A percentile compares a stretch with the other conserved stretches of the same genome.
Evolutionary conservation across 2,113 vertebrate genomes (phyloP).

Genomic region (Dromas ardeola): DNA sequence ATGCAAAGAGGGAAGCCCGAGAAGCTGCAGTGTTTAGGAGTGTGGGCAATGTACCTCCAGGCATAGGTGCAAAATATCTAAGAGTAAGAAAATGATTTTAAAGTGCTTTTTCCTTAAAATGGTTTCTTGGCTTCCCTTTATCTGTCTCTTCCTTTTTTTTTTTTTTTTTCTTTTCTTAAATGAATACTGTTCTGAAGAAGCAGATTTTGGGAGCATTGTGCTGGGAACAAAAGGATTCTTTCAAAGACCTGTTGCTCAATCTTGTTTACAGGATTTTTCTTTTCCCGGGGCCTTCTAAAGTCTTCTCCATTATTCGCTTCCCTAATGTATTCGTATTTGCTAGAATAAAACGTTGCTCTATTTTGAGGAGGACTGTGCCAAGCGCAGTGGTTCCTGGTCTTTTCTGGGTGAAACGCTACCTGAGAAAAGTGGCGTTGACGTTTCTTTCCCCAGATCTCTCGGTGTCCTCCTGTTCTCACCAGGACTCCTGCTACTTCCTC

Average conservation of each 20-base stretch:
- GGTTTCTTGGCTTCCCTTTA: conserved; percentile 1
- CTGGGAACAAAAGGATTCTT: conserved; percentile 61
- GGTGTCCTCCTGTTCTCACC: neutral
- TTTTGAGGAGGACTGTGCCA: neutral
- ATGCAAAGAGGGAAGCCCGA: neutral
- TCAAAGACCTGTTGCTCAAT: conserved; percentile 49
- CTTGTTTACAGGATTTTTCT: conserved; percentile 47
- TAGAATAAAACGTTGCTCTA: neutral
- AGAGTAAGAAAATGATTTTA: neutral
- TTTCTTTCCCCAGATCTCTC: neutral
- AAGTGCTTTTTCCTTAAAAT: conserved; percentile 38
- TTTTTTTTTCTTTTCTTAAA: neutral
- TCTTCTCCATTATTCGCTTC: conserved; percentile 19
- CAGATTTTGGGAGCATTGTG: conserved; percentile 57
- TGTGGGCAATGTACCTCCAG: neutral
- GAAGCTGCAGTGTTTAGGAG: neutral
- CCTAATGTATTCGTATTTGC: conserved; percentile 13
- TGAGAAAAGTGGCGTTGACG: neutral
- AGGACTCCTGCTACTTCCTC: neutral
- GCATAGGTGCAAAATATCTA: neutral
- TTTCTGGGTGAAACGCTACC: neutral
- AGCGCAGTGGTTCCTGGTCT: neutral
- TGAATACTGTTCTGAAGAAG: conserved; percentile 45
- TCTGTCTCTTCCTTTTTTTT: neutral
- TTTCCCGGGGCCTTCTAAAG: neutral